A percentile compares a stretch with the other conserved stretches of the same genome.
Conservation (phyloP, 2,113 vertebrate species). For the Mellivora capensis region DNA sequence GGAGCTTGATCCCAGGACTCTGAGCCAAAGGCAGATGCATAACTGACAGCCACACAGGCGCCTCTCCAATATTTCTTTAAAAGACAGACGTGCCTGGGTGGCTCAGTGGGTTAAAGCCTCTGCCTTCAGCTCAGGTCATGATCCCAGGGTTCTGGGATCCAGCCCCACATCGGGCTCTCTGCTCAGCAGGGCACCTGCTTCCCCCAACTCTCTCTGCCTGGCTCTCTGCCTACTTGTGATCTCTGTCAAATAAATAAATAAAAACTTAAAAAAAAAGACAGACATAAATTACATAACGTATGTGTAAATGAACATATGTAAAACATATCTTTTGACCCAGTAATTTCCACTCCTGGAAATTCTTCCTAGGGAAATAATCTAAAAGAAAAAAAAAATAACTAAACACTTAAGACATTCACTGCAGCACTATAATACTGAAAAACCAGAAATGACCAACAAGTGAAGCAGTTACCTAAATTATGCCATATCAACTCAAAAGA, state of each 20-base stretch:
- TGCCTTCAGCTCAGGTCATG: too few species aligned
- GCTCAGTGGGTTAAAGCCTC: too few species aligned
- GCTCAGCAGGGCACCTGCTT: too few species aligned
- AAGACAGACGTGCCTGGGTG: neutral
- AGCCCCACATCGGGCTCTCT: too few species aligned
- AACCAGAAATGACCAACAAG: neutral
- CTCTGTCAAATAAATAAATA: too few species aligned
- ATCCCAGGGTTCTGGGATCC: too few species aligned
- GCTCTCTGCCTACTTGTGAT: too few species aligned
- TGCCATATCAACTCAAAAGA: neutral
- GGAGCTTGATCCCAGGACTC: neutral
- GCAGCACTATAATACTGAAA: neutral
- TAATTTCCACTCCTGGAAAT: neutral
- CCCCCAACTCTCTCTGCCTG: too few species aligned
- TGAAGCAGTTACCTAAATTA: neutral
- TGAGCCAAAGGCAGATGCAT: neutral
- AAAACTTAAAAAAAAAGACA: too few species aligned
- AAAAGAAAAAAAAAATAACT: neutral
- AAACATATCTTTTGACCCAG: neutral
- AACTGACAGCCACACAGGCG: neutral
- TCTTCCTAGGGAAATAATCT: neutral
- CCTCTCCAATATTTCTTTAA: constrained; percentile 6
- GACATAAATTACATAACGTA: neutral
- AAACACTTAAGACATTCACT: neutral
- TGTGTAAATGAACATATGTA: neutral